Evolutionary conservation across 2,888 invertebrate genomes (phyloP), one percentile per base, ranked within the genome.

Genomic region (Philopedon plagiatum): DNA sequence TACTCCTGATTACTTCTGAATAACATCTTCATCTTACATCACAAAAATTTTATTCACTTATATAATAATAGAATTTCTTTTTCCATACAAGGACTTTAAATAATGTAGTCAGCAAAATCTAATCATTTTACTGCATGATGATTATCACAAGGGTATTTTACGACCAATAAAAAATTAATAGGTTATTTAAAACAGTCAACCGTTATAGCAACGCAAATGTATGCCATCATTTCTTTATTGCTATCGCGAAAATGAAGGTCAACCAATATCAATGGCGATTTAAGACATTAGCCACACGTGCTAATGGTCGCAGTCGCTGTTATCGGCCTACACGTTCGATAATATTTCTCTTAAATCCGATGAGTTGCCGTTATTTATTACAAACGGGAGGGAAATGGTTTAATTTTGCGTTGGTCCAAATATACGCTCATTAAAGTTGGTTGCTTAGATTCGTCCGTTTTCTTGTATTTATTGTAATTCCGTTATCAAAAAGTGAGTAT

Each of bases 161-260:
- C 9, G 19, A 19, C 2, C 19, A 9, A 44, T 44, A 44, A 44
- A 44, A 39, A 44, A 19, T 44, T 44, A 44, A 44, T 44, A 2
- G 44, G 9, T 18, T 44, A 44, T 18, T 18, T 44, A 18, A 44
- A 44, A 18, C n/a, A 19, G 44, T 19, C 9, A 39, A 39, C 15
- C 39, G 18, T 44, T 44, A 44, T 44, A 44, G 44, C 44, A 19
- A 18, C 19, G n/a, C 9, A 19, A 44, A 11, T 19, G 19, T 44
- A 19, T 19, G 44, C 19, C 19, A 19, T 44, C 18, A 46, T 23
- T 46, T 46, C n/a, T 23, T 46, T 46, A 44, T 44, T 19, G 19
- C 18, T 44, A 46, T 46, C 46, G 46, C 46, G 11, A 46, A 46
- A 23, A 21, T 46, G 46, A 46, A 46, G 46, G 46, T 23, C 23